A percentile compares a stretch with the other conserved stretches of the same genome.
Conservation (phyloP, 2,888 invertebrate genomes). For the Metopia argyrocephala region DNA sequence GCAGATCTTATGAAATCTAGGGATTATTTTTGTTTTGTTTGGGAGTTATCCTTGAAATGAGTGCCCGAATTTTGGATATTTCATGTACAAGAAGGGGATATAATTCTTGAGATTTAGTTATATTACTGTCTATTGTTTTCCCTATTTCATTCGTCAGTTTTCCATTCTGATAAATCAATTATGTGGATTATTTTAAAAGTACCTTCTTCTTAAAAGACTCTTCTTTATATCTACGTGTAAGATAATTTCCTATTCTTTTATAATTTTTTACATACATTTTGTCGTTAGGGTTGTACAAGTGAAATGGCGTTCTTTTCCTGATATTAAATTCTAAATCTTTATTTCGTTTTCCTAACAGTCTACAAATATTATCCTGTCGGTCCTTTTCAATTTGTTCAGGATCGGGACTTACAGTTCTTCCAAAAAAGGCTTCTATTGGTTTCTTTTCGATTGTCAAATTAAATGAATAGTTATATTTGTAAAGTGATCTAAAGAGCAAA, state of each 20-base stretch:
- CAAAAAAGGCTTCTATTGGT: slow-evolving; percentile 11
- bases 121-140: too few relatives aligned
- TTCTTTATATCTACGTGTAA: not conserved
- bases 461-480: too few relatives aligned
- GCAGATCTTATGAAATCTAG: too few relatives aligned
- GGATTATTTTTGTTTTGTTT: too few relatives aligned
- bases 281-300: not conserved
- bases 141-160: too few relatives aligned
- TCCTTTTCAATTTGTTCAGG: not conserved
- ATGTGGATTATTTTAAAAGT: too few relatives aligned
- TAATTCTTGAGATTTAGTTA: too few relatives aligned
- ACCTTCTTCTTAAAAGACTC: too few relatives aligned
- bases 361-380: not conserved
- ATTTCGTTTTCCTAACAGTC: slow-evolving; percentile 3
- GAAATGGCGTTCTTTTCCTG: not conserved
- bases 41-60: too few relatives aligned
- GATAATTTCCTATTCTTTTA: not conserved
- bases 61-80: too few relatives aligned
- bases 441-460: slow-evolving; percentile 1
- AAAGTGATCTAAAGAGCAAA: not conserved
- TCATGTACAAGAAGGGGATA: too few relatives aligned
- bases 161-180: too few relatives aligned
- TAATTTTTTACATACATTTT: not conserved
- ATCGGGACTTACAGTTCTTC: not conserved
- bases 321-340: not conserved